Conservation (phyloP, 2,888 invertebrate species). For the Archaeoteleia sp. region DNA sequence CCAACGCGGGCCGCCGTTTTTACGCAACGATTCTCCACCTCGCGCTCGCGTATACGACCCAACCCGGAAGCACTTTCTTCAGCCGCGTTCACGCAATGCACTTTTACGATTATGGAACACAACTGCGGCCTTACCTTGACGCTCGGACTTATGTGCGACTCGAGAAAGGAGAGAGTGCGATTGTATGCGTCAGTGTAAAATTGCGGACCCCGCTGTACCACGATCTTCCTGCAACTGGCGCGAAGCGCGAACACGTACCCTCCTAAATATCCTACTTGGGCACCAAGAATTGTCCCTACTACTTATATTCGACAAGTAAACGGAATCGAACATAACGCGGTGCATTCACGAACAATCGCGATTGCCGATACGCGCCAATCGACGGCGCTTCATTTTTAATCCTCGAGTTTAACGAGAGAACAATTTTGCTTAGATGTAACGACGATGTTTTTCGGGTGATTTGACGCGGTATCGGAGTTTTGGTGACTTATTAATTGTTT, state of each 20-base stretch:
- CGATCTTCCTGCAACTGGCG: slow-evolving; percentile 60
- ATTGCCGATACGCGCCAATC: too few species aligned
- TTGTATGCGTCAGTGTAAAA: too few species aligned
- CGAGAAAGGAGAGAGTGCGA: slow-evolving; percentile 47
- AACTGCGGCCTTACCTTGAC: slow-evolving; percentile 21
- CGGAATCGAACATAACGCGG: too few species aligned
- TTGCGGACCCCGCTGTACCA: slow-evolving; percentile 21
- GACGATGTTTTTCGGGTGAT: too few species aligned
- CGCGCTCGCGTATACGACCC: slow-evolving; percentile 5
- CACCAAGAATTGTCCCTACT: slow-evolving; percentile 21
- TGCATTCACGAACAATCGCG: too few species aligned
- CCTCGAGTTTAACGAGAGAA: too few species aligned
- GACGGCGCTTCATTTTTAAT: too few species aligned
- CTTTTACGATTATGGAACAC: slow-evolving; percentile 27
- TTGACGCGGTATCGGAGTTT: too few species aligned
- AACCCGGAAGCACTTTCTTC: slow-evolving; percentile 70
- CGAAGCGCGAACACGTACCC: slow-evolving; percentile 50
- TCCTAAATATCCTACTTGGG: slow-evolving; percentile 59
- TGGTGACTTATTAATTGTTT: too few species aligned
- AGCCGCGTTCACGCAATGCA: slow-evolving; percentile 53
- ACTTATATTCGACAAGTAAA: slow-evolving; percentile 3
- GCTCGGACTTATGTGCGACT: slow-evolving; percentile 13
- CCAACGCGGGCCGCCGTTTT: too few species aligned
- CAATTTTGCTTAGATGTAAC: too few species aligned
- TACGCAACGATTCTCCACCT: slow-evolving; percentile 52